Evolutionary conservation across 2,113 vertebrate genomes (phyloP).

Genomic region (Ibidorhyncha struthersii): DNA sequence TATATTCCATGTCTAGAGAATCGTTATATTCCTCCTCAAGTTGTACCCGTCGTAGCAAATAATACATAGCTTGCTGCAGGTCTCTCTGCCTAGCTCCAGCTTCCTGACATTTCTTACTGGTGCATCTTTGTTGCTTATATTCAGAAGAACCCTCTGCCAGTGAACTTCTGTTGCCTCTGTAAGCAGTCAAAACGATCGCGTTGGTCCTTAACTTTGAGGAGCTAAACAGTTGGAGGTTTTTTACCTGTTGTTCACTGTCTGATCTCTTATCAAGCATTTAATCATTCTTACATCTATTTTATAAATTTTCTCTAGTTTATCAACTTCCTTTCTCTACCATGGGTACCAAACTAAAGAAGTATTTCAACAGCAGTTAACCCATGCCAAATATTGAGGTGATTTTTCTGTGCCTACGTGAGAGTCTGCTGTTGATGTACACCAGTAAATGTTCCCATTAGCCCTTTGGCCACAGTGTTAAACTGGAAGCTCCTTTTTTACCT

Average conservation of each 20-base stretch:
- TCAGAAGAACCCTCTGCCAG: not conserved
- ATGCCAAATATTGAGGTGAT: not conserved
- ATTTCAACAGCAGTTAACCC: not conserved
- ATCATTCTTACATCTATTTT: not conserved
- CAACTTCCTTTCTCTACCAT: not conserved
- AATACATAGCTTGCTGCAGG: not conserved
- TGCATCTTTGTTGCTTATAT: not conserved
- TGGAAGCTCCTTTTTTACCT: not conserved
- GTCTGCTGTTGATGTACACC: accelerated
- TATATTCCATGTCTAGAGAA: not conserved
- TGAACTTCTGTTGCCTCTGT: not conserved
- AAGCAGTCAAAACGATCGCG: not conserved
- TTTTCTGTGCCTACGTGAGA: not conserved
- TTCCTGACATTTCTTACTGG: not conserved
- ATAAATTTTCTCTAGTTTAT: not conserved
- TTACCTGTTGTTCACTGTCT: not conserved
- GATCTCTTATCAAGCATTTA: not conserved
- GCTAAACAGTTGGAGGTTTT: not conserved
- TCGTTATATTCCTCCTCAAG: not conserved
- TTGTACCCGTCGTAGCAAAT: not conserved
- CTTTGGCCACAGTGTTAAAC: not conserved
- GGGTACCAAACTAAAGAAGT: not conserved
- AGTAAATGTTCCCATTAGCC: not conserved
- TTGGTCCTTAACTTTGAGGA: not conserved
- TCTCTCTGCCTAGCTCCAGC: not conserved